A percentile compares a stretch with the other conserved stretches of the same genome.
phyloP scores from a whole-genome alignment of 2,113 vertebrate genomes.

The Aegithalos caudatus region DNA sequence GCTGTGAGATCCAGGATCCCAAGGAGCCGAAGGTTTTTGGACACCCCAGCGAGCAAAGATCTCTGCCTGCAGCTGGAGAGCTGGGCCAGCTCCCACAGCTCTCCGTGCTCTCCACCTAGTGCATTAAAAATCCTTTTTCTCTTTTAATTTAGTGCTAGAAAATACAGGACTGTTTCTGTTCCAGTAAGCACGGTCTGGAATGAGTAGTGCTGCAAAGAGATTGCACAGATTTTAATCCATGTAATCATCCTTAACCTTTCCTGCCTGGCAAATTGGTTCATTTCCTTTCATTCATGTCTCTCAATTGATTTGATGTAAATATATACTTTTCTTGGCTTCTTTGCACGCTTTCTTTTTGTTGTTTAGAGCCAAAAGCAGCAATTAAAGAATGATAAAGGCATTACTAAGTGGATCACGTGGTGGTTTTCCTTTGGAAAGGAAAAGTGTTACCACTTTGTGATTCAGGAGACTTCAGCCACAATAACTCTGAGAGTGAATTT shows the following conservation, averaged over 20 bases:
- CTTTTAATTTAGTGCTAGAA: neutral
- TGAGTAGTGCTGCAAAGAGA: conserved; percentile 3
- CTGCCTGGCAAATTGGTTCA: conserved; percentile 52
- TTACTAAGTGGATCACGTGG: neutral
- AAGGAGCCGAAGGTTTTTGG: too few species aligned
- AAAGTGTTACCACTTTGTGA: neutral
- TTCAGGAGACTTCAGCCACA: neutral
- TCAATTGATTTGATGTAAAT: conserved; percentile 62
- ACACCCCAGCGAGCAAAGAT: neutral
- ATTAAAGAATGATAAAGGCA: conserved; percentile 60
- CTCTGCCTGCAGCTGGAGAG: neutral
- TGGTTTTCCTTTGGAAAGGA: neutral
- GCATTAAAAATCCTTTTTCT: neutral
- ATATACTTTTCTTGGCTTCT: conserved; percentile 40
- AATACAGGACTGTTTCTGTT: neutral
- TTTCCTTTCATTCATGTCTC: conserved; percentile 61
- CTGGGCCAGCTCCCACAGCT: neutral
- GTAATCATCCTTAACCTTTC: conserved; percentile 66
- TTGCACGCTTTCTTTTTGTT: neutral
- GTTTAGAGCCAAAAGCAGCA: conserved; percentile 40
- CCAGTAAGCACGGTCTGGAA: neutral
- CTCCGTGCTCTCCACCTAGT: neutral
- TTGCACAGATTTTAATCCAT: conserved; percentile 41
- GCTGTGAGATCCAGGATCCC: neutral
- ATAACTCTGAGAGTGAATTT: neutral